Base-by-base conservation (phyloP, 1,140 invertebrate species). In the Ceratitis capitata region DNA sequence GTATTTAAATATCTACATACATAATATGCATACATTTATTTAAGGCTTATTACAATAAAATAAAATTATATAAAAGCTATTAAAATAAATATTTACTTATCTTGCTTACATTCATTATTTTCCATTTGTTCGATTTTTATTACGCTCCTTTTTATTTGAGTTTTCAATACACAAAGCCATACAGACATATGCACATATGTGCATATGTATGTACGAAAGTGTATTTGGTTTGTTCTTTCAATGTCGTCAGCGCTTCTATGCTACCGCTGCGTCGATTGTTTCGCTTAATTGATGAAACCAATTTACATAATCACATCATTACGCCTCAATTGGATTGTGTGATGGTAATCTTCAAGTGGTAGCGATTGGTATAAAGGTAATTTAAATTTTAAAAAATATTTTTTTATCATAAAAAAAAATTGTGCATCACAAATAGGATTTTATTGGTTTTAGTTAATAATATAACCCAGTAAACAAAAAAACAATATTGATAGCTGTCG, bases 291-390 rank as follows among this genome's bases (percentile, higher is more conserved):
- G 69, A 7, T 78, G 32, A 42, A 39, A 35, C 39, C 23, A 45
- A 78, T 78, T 78, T 78, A 23, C 69, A 78, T 78, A 78, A 78
- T 78, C 10, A 45, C 26, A 78, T 78, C 23, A 78, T 78, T 78
- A 23, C 69, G 69, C n/a, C n/a, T 45, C 69, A 78, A 78, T 78
- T 78, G 35, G 35, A 45, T 78, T 78, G 7, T 9, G 7, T 45
- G 39, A 26, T 78, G 16, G 1, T 45, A n/a, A 78, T 45, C 39
- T n/a, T 12, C 29, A 61, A 61, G 23, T 32, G 23, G 58, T 61
- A 14, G 69, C 69, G 39, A n/a, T 78, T 9, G 39, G 12, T 78
- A 45, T 16, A 23, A 45, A 45, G 35, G 69, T 78, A 45, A 78
- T 74, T 42, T 23, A 23, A n/a, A 74, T 74, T 69, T 39, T 45